Evolutionary conservation across 1,140 invertebrate species (phyloP), one percentile per base, ranked within the genome.

Genomic region (Drosophila tsacasi): DNA sequence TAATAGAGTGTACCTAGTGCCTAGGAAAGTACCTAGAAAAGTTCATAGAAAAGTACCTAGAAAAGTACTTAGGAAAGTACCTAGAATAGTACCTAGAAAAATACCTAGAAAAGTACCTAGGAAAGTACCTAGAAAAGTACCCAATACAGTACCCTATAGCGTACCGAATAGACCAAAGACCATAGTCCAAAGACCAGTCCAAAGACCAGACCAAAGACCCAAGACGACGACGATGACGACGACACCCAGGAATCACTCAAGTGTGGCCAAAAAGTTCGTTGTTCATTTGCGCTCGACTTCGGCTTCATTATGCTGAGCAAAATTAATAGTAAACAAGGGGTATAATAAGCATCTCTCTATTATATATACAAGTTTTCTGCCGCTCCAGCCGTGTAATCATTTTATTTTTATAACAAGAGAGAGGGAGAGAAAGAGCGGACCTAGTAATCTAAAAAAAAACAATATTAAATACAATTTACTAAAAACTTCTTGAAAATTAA

Each of bases 191-290:
- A 59, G 40, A 46, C 62, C 40, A 23, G 49, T 19, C 49, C 49
- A 6, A 5, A 59, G 40, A 46, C 62, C 40, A 37, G 15, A 57
- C 54, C 42, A 32, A 15, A 68, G 63, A 62, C 47, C 71, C 54
- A 73, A 62, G 74, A 61, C 42, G 60, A 79, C 13, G 54, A 73
- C 61, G 65, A 59, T 59, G 61, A 79, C 71, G 75, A 86, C 85
- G 85, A 90, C 85, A 90, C 78, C 86, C 79, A 72, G 76, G 85
- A 90, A 85, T 90, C 85, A 74, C 85, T 90, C 85, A 90, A 91
- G 67, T 90, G 81, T 90, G 76, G 71, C 81, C 79, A 74, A 85
- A 85, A 90, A 89, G 81, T 89, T 89, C 85, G 85, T 89, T 90
- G 84, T 83, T 89, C 77, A 89, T 77, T 87, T 79, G 83, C 67